Evolutionary conservation across 1,140 invertebrate genomes (phyloP).

Genomic region (Bombus confusus): DNA sequence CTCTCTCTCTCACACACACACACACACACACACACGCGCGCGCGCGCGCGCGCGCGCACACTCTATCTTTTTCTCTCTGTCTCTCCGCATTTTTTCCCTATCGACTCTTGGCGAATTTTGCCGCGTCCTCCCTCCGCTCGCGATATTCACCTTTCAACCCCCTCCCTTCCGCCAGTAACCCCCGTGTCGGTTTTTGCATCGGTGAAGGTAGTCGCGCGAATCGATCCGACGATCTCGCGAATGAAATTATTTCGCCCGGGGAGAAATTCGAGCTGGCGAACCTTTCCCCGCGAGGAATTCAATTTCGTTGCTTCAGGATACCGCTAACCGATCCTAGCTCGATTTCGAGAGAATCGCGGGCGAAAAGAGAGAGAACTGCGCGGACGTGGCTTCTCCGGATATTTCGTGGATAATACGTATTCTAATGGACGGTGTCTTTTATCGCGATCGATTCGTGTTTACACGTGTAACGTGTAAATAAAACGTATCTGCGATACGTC

Average conservation of each 20-base stretch:
- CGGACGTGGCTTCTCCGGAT: background rate
- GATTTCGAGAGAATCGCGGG: background rate
- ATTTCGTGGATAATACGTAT: too few relatives aligned
- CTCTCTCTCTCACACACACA: too few relatives aligned
- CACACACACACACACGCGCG: too few relatives aligned
- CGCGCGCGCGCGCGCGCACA: too few relatives aligned
- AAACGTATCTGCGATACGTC: background rate
- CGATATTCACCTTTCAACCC: background rate
- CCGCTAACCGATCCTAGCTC: constrained; percentile 18
- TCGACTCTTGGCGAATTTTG: constrained; percentile 19
- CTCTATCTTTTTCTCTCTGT: background rate
- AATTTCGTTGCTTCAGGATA: constrained; percentile 57
- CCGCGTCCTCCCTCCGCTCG: background rate
- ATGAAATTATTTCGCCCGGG: constrained; percentile 64
- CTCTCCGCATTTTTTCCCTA: constrained; percentile 5
- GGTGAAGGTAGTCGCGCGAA: constrained; percentile 13
- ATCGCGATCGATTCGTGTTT: background rate
- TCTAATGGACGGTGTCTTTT: background rate
- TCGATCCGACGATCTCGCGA: constrained; percentile 62
- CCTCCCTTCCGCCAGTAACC: background rate
- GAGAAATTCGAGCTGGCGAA: constrained; percentile 39
- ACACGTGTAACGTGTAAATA: background rate
- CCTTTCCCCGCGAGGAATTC: constrained; percentile 58
- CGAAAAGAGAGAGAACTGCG: too few relatives aligned
- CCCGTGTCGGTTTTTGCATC: background rate